Evolutionary conservation across 2,888 invertebrate genomes (phyloP), one percentile per base, ranked within the genome.

Genomic region (Ypsolopha scabrella): DNA sequence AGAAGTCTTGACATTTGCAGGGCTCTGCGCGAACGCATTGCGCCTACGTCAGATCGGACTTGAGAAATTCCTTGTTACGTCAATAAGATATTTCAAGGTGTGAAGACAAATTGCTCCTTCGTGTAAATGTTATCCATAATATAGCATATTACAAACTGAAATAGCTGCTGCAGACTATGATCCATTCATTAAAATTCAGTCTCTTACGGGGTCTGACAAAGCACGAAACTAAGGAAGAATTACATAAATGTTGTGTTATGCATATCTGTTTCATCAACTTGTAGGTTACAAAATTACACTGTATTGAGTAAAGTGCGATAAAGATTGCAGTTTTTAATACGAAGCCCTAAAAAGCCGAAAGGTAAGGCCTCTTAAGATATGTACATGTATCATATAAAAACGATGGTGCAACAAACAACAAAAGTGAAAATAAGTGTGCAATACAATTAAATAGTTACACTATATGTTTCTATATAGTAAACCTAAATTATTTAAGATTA

Each of bases 1-100:
- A 53, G 57, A 64, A 67, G 61, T 72, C 69, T 70, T 73, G 73
- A 75, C 78, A 79, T 80, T 80, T 80, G 65, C 64, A 71, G 69
- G 75, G 72, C 70, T 38, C 9, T 10, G 41, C 50, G 13, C 34
- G 6, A 33, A 14, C 48, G 34, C 46, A 10, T 13, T 33, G 45
- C 33, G 34, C 8, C 48, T 37, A 37, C 48, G 13, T 13, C 39
- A 33, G 9, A 13, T 37, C 50, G 11, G 41, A 50, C 35, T 41
- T 50, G 61, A 75, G 72, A 75, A 72, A 77, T 75, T 79, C 47
- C 47, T 74, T 70, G 58, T 78, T 76, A 70, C 73, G 72, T 75
- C 72, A 72, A 57, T 6, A 44, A 14, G n/a, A 38, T 38, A 38
- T 38, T 38, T 38, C 38, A 38, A 38, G 38, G 38, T 38, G n/a